Evolutionary conservation across 2,888 invertebrate species (phyloP), one percentile per base, ranked within the genome.

Genomic region (Nymphalis c-album): DNA sequence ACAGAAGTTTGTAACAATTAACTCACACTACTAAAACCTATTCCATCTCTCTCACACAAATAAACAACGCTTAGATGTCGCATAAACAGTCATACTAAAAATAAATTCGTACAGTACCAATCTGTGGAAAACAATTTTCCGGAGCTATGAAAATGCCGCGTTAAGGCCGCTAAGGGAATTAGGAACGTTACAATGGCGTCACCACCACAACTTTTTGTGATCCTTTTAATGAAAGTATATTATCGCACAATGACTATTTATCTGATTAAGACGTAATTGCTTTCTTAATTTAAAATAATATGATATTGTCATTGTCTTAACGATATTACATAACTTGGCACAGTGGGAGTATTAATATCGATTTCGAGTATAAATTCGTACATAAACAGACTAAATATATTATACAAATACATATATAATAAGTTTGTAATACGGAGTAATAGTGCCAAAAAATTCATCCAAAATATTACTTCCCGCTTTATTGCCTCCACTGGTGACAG

Each of bases 161-260:
- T 67, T 62, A 67, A 60, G 57, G 57, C 45, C 63, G 63, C 46
- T 40, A 60, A 57, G 69, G 69, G 65, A 65, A 65, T 69, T 58
- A 65, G 17, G 46, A 50, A 31, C 62, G 63, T 58, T 55, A 53
- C 67, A 63, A 69, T 71, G 71, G 69, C 65, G 65, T 63, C 64
- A 40, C 45, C 50, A 60, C 64, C 22, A 58, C 66, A 68, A 68
- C 67, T 71, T 71, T 69, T 69, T 67, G 53, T 67, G 61, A 65
- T 58, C 63, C 71, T 31, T 40, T 64, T 71, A 68, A 71, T 71
- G 71, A 69, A 71, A 71, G 67, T 59, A 64, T 69, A 67, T 63
- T 50, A 7, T 26, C 47, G n/a, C 53, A 67, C 71, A 67, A 63
- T 45, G 61, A 51, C 61, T 71, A 51, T 55, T 64, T 63, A 63